Evolutionary conservation across 2,888 invertebrate species (phyloP), one percentile per base, ranked within the genome.

Genomic region (Drosophila putrida): DNA sequence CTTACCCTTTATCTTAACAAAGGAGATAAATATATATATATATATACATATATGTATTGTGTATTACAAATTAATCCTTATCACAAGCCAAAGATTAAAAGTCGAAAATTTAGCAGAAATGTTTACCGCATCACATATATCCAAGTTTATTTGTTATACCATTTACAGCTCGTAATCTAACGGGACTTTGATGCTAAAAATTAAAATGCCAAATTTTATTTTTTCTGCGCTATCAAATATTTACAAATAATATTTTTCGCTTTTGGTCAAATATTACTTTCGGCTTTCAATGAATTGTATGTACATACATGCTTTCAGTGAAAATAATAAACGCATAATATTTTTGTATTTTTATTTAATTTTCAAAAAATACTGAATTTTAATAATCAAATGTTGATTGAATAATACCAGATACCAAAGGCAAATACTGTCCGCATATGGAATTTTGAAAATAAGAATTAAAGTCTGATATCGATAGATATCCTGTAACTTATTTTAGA

Each of bases 331-430:
- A 25, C 27, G 43, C 27, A 10, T 6, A 1, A 36, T 38, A 9
- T 51, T 27, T 27, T 5, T 39, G 10, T 41, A 0, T 31, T 39
- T 39, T 15, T 41, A 35, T 61, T 36, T 49, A 6, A 9, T 9
- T 64, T 49, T 20, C 33, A 58, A 53, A 71, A 62, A 55, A 70
- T 51, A 47, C 27, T 71, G 50, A 43, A 70, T 67, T 83, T 82
- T 66, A 82, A 86, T 83, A 81, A 81, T 65, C 62, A 77, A 67
- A 77, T 69, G 47, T 61, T 50, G 49, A 68, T 54, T 71, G 47
- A 38, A 54, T 76, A 36, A 57, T 15, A 6, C 27, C 13, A 43
- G 35, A 71, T 71, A 44, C 61, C 28, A 54, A 62, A 47, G 58
- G 46, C 64, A 74, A 81, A 63, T 59, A 78, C 27, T 25, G 13